Evolutionary conservation across 2,888 invertebrate genomes (phyloP), one percentile per base, ranked within the genome.

Genomic region (Drosophila falleni): DNA sequence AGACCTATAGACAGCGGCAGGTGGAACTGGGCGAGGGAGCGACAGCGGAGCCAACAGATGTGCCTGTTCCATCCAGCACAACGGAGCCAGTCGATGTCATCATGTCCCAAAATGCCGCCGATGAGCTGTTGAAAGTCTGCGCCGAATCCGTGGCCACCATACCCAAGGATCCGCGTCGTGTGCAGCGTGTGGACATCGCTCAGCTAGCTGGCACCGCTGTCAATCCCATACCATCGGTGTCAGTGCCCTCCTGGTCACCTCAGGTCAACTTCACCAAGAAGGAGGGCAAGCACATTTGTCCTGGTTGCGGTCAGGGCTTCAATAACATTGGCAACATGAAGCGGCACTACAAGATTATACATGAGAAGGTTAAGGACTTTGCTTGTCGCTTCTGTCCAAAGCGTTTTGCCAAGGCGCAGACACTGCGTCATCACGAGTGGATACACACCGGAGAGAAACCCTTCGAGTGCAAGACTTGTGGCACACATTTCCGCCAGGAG

Each of bases 361-460:
- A 92, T 63, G 91, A 91, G 15, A 92, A 92, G 49, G 91, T 92
- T 3, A 92, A 92, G 54, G 91, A 91, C 46, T 92, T 90, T 15
- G 90, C 89, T 1, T 92, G 92, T 51, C 87, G 91, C 3, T 91
- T 90, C 51, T 92, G 92, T 61, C 90, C 91, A 0, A 89, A 91
- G 53, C 82, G 91, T 0, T 92, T 92, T 58, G 91, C 92, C 1
- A 92, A 92, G 68, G 91, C 92, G 3, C 92, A 92, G 61, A 92
- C 92, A 0, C 61, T 92, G 16, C 90, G 92, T 10, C 92, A 92
- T 71, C 92, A 92, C 60, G 91, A 91, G 73, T 92, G 92, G 92
- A 92, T 91, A 0, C 92, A 92, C 29, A 92, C 92, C 0, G 92
- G 92, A 1, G 92, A 92, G 56, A 92, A 92, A 26, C 92, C 92